Evolutionary conservation across 2,797 vertebrate genomes (phyloP).

Genomic region (Sphenopsis melanotis): DNA sequence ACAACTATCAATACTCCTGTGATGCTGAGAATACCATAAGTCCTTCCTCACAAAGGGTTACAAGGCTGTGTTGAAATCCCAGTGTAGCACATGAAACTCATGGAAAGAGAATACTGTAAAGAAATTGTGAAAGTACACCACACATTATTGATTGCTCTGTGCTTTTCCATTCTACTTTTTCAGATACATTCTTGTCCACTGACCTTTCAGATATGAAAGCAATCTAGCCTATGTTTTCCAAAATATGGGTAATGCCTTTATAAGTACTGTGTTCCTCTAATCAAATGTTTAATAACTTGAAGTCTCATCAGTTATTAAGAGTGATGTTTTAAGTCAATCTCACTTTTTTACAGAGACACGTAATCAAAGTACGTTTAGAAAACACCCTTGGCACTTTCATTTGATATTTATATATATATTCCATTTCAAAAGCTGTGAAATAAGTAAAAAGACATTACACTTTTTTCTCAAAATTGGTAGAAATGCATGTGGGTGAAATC

Average conservation of each 20-base stretch:
- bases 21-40: not conserved
- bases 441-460: not conserved
- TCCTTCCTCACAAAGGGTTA: not conserved
- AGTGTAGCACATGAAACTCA: not conserved
- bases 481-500: not conserved
- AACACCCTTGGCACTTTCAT: not conserved
- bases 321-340: not conserved
- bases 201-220: not conserved
- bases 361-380: not conserved
- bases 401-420: not conserved
- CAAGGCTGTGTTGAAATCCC: not conserved
- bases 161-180: not conserved
- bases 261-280: not conserved
- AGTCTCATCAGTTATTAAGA: not conserved
- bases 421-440: not conserved
- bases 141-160: fast-evolving
- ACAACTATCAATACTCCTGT: not conserved
- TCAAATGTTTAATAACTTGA: not conserved
- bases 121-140: not conserved
- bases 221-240: not conserved
- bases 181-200: not conserved
- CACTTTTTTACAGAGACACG: not conserved
- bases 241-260: not conserved
- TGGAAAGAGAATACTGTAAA: not conserved
- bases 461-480: not conserved